Conservation (phyloP, 2,888 invertebrate species). For the Luperina testacea region DNA sequence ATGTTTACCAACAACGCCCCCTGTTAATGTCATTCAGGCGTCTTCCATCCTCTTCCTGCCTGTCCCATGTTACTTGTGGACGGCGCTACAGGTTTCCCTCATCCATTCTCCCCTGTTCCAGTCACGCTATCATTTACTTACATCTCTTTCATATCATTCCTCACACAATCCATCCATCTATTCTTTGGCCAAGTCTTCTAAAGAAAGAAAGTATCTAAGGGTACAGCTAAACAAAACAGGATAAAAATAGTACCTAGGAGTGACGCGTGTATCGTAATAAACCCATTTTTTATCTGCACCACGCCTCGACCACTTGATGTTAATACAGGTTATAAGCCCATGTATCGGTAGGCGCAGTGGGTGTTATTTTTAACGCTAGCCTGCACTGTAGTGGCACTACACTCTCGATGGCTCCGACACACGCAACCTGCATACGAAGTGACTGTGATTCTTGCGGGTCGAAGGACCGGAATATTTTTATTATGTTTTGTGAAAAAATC, state of each 20-base stretch:
- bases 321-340: slow-evolving; percentile 3
- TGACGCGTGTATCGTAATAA: neutral
- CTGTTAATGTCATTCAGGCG: too few relatives aligned
- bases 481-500: neutral
- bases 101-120: too few relatives aligned
- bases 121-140: too few relatives aligned
- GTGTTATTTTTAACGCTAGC: slow-evolving; percentile 56
- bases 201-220: too few relatives aligned
- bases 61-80: too few relatives aligned
- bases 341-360: slow-evolving; percentile 32
- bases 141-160: too few relatives aligned
- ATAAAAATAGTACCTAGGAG: neutral
- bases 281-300: slow-evolving; percentile 16
- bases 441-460: slow-evolving; percentile 38
- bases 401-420: slow-evolving; percentile 59
- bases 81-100: too few relatives aligned
- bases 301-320: slow-evolving; percentile 5
- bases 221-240: neutral
- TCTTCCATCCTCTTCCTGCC: too few relatives aligned
- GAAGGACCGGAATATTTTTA: slow-evolving; percentile 24
- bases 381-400: slow-evolving; percentile 54
- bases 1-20: too few relatives aligned
- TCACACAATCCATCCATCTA: too few relatives aligned
- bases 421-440: slow-evolving; percentile 56
- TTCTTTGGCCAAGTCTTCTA: too few relatives aligned